phyloP scores from a whole-genome alignment of 1,140 invertebrate species.

The Drosophila watanabei region DNA sequence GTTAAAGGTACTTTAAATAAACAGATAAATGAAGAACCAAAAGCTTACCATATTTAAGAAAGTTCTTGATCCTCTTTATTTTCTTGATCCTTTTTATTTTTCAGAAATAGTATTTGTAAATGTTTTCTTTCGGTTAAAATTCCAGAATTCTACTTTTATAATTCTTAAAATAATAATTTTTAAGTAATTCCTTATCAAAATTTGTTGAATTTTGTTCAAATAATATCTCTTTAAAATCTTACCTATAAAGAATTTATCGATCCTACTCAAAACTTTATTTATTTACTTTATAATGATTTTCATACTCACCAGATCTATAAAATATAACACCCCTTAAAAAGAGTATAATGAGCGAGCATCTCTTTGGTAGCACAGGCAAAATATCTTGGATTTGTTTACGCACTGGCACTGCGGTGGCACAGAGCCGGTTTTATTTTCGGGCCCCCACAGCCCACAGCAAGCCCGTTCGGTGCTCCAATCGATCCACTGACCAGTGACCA shows the following conservation, averaged over 20 bases:
- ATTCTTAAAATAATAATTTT: too few species aligned
- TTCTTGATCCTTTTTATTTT: too few species aligned
- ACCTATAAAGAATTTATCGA: neutral
- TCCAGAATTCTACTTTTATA: too few species aligned
- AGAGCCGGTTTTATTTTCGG: conserved; percentile 66
- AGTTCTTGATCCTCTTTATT: too few species aligned
- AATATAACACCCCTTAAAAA: neutral
- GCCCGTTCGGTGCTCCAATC: conserved; percentile 23
- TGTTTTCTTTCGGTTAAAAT: too few species aligned
- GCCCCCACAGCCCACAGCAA: conserved; percentile 1
- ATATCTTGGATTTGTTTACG: conserved; percentile 64
- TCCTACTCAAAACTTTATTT: neutral
- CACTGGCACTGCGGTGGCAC: conserved; percentile 37
- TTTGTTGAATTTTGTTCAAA: neutral
- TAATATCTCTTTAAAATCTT: neutral
- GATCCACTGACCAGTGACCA: conserved; percentile 44
- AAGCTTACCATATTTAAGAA: too few species aligned
- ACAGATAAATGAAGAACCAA: too few species aligned
- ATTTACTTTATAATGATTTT: neutral
- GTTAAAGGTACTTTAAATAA: too few species aligned
- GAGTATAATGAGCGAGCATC: conserved; percentile 43
- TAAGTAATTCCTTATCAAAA: too few species aligned
- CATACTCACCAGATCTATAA: neutral
- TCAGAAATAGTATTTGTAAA: too few species aligned
- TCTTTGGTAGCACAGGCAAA: conserved; percentile 45